These are phyloP conservation scores for Cuculus canorus DNA, from an alignment of 2,797 vertebrate genomes.

Conservation along the genomic window DNA sequence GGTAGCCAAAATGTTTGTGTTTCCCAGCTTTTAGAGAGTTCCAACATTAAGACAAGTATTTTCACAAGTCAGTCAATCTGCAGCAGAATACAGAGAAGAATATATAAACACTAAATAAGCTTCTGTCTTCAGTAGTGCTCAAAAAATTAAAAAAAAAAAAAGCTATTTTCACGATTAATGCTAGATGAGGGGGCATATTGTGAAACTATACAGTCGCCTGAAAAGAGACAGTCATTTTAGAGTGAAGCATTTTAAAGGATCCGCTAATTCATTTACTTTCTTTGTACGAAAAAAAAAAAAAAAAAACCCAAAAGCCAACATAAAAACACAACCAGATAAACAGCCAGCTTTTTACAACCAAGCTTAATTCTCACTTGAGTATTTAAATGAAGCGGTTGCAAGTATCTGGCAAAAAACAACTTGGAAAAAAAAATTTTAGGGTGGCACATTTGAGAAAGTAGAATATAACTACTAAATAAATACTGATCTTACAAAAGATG, in stretches of 20 bases:
- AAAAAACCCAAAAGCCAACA: too few relatives aligned
- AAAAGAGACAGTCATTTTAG: neutral
- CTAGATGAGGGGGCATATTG: neutral
- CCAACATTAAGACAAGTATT: neutral
- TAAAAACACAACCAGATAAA: neutral
- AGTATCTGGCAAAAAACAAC: neutral
- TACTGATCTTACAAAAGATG: neutral
- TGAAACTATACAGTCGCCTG: neutral
- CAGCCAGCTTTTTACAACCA: neutral
- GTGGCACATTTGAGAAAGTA: neutral
- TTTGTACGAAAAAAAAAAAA: neutral
- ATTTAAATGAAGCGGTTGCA: neutral
- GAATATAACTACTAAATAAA: neutral
- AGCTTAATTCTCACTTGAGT: neutral
- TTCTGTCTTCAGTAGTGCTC: neutral
- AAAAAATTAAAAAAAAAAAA: neutral
- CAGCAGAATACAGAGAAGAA: neutral
- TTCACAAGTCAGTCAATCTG: neutral
- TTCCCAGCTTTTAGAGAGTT: neutral
- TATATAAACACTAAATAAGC: neutral
- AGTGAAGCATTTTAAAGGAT: neutral
- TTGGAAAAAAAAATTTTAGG: neutral
- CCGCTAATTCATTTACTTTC: neutral
- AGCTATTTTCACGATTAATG: neutral
- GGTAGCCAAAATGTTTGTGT: neutral